Evolutionary conservation across 2,797 vertebrate genomes (phyloP).

Genomic region (Myotis vivesi): DNA sequence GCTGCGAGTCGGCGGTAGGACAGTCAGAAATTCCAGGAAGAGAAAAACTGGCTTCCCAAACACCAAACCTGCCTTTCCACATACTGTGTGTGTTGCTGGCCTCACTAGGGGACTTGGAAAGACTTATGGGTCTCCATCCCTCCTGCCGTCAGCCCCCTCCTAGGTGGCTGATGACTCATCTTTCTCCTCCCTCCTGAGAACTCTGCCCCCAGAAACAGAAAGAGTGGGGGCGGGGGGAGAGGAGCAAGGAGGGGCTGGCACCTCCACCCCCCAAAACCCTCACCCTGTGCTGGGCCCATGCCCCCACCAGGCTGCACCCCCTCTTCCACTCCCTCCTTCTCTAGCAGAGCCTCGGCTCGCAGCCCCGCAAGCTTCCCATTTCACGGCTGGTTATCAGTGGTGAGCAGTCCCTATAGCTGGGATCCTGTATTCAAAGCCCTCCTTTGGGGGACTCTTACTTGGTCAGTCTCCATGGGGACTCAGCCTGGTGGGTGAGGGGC

Average conservation of each 20-base stretch:
- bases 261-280: background rate
- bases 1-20: background rate
- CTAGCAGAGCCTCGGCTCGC: background rate
- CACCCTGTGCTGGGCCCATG: background rate
- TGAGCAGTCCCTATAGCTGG: background rate
- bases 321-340: background rate
- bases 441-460: constrained; percentile 52
- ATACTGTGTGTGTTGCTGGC: background rate
- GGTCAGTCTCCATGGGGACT: constrained; percentile 42
- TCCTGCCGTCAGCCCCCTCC: background rate
- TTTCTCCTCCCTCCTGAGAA: background rate
- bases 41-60: background rate
- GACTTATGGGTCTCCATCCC: background rate
- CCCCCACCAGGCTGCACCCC: background rate
- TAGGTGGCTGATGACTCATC: background rate
- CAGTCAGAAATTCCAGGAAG: background rate
- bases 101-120: background rate
- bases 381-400: background rate
- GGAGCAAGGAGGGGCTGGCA: background rate
- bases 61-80: background rate
- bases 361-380: background rate
- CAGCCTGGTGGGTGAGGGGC: background rate
- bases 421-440: constrained; percentile 1
- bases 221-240: too few relatives aligned
- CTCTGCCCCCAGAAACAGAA: background rate